Percentiles rank a stretch among this genome's conserved stretches.
phyloP scores from a whole-genome alignment of 2,888 invertebrate genomes.

The Chrysopilus asiliformis region DNA sequence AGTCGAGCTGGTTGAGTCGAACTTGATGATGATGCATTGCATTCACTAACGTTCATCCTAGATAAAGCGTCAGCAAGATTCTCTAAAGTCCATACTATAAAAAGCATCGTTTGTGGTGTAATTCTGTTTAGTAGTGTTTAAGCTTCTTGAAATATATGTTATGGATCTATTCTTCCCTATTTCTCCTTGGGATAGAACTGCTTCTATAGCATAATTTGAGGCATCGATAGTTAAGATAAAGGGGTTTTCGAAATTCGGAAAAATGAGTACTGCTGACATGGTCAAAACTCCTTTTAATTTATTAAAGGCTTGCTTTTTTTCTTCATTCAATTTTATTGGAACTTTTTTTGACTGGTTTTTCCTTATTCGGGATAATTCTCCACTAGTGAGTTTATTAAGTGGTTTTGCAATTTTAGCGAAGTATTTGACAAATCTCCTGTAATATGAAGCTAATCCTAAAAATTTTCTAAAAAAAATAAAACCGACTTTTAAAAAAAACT shows the following conservation, averaged over 20 bases:
- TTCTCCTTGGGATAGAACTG: constrained; percentile 1
- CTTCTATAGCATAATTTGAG: constrained; percentile 11
- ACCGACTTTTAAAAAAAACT: no score
- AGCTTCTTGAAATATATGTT: constrained; percentile 1
- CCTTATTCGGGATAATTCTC: constrained; percentile 13
- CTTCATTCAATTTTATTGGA: constrained; percentile 7
- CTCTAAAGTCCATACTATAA: not conserved
- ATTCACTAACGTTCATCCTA: no score
- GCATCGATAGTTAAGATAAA: constrained; percentile 15
- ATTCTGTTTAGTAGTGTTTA: not conserved
- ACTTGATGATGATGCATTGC: no score
- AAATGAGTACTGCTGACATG: constrained; percentile 12
- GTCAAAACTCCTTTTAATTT: constrained; percentile 13
- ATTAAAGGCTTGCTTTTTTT: constrained; percentile 12
- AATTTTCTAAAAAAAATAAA: no score
- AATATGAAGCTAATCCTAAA: not conserved
- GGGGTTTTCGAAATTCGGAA: constrained; percentile 12
- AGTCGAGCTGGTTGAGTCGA: no score
- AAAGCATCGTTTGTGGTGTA: not conserved
- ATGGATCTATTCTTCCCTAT: constrained; percentile 1
- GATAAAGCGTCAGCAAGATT: not conserved
- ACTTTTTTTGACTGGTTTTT: constrained; percentile 13
- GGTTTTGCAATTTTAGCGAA: constrained; percentile 3
- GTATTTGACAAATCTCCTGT: not conserved
- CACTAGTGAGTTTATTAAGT: constrained; percentile 13